Conservation (phyloP, 2,888 invertebrate species). For the Neoaliturus tenellus region DNA sequence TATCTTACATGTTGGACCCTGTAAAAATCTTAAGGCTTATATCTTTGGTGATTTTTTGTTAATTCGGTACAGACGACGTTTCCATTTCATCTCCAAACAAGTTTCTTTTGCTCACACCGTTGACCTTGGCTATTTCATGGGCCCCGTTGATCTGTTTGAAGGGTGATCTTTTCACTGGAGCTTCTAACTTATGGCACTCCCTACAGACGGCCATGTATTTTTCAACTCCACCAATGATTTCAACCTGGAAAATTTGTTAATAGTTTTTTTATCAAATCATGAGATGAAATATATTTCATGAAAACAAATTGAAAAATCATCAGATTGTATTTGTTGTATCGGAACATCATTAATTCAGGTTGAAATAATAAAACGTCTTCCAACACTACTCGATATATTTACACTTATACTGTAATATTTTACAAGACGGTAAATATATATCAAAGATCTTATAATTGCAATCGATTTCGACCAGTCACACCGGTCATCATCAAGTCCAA, state of each 20-base stretch:
- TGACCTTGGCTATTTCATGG: background rate
- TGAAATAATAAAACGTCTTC: too few species aligned
- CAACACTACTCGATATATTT: too few species aligned
- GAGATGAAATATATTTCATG: too few species aligned
- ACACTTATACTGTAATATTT: too few species aligned
- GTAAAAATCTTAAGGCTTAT: background rate
- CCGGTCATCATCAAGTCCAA: too few species aligned
- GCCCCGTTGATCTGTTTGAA: slow-evolving; percentile 60
- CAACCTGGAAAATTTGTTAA: slow-evolving; percentile 71
- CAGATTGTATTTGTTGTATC: too few species aligned
- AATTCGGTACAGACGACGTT: background rate
- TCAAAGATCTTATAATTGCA: too few species aligned
- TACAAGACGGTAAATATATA: too few species aligned
- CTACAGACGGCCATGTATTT: slow-evolving; percentile 76
- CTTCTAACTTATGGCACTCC: slow-evolving; percentile 70
- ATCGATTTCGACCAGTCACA: too few species aligned
- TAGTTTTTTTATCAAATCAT: too few species aligned
- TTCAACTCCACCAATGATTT: slow-evolving; percentile 76
- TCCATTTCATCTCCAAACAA: slow-evolving; percentile 20
- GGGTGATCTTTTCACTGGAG: slow-evolving; percentile 65
- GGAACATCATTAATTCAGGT: too few species aligned
- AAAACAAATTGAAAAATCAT: too few species aligned
- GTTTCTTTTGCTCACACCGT: background rate
- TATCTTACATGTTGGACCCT: background rate
- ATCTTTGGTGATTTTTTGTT: background rate